Base-by-base conservation (phyloP, 2,113 vertebrate genomes). In the Halichoerus grypus region DNA sequence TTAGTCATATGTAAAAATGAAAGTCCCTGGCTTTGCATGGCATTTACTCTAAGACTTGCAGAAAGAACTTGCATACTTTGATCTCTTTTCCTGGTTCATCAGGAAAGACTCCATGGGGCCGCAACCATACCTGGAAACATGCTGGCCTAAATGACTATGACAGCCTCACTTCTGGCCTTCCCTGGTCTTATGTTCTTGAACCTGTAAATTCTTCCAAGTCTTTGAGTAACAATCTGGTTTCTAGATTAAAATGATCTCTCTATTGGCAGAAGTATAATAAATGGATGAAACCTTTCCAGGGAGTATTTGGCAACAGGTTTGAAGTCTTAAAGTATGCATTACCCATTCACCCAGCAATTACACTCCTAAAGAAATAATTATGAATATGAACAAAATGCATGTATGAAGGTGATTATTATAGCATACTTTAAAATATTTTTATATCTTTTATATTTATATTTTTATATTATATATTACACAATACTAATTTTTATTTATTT, bases 1-100 rank as follows among this genome's bases (percentile, higher is more conserved):
- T 91, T 97, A 95, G 92, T 96, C 77, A 87, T 82, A 82, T 76
- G 21, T 97, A 31, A 87, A 93, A 94, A 94, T 65, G 55, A 95
- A 97, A 85, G 61, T 80, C 79, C 26, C 53, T 55, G 49, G 33
- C 49, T 24, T 93, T 89, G 19, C 36, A 36, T 92, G 95, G 42
- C 82, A 84, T 85, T 82, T 79, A 7, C 49, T 89, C 51, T 96
- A 74, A 87, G 79, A 91, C 51, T 18, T 92, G 63, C 95, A 90
- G 51, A 96, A 89, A 85, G 69, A 88, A 81, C 49, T 46, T 91
- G 33, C 6, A 74, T 69, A 42, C 80, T 84, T 96, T 16, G 13
- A 74, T 83, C 12, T 91, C 63, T 74, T 77, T 77, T 93, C 55
- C 18, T 31, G 24, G 51, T 55, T 97, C 36, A 13, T 63, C 9